Evolutionary conservation across 2,888 invertebrate species (phyloP).

Genomic region (Tiliacea aurago): DNA sequence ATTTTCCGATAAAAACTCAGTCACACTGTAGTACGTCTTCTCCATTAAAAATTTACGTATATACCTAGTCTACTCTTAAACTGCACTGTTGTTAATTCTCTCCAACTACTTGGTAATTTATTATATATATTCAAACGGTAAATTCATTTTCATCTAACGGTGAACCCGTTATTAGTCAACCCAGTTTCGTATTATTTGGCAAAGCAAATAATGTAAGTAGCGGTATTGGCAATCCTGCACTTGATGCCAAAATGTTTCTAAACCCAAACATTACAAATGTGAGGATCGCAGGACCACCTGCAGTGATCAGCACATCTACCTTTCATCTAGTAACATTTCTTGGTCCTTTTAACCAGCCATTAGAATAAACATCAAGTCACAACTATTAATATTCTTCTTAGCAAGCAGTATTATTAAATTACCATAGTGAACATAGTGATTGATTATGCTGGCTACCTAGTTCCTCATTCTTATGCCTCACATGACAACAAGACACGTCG

Average conservation of each 20-base stretch:
- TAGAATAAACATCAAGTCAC: conserved; percentile 21
- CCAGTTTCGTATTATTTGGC: conserved; percentile 31
- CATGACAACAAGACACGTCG: conserved; percentile 36
- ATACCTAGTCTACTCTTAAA: too few relatives aligned
- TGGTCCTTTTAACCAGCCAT: background rate
- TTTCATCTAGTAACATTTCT: background rate
- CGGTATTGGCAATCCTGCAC: conserved; percentile 25
- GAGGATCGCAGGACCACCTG: background rate
- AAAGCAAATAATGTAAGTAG: conserved; percentile 36
- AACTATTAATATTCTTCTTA: conserved; percentile 34
- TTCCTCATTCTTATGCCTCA: conserved; percentile 58
- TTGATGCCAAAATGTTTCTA: conserved; percentile 46
- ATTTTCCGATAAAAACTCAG: too few relatives aligned
- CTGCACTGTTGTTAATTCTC: too few relatives aligned
- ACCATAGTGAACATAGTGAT: conserved; percentile 34
- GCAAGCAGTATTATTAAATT: conserved; percentile 35
- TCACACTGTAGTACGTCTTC: too few relatives aligned
- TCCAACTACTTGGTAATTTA: too few relatives aligned
- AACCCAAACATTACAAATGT: conserved; percentile 2
- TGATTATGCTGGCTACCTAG: conserved; percentile 33
- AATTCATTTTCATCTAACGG: conserved; percentile 2
- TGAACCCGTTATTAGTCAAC: background rate
- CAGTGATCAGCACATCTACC: too few relatives aligned
- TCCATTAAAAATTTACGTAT: too few relatives aligned
- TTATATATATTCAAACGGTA: too few relatives aligned